A percentile compares a stretch with the other conserved stretches of the same genome.
Conservation (phyloP, 2,888 invertebrate genomes). For the Galerucella calmariensis region DNA sequence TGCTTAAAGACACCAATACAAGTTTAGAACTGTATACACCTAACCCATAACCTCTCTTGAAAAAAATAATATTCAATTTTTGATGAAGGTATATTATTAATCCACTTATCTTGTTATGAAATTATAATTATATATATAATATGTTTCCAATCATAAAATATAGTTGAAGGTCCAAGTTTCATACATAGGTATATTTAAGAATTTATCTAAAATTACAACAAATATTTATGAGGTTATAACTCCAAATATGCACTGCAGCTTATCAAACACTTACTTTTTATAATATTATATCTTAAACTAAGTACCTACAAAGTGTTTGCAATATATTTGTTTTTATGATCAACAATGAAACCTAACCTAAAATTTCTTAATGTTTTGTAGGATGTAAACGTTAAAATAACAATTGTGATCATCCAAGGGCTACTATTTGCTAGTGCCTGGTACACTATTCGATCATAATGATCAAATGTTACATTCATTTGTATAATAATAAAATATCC, state of each 20-base stretch:
- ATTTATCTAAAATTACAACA: neutral
- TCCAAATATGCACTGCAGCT: too few relatives aligned
- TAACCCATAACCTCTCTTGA: neutral
- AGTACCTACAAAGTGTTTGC: neutral
- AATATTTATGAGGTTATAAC: too few relatives aligned
- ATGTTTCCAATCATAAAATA: neutral
- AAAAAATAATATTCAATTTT: too few relatives aligned
- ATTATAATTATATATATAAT: neutral
- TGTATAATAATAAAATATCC: too few relatives aligned
- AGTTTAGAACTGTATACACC: neutral
- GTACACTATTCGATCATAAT: too few relatives aligned
- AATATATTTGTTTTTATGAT: neutral
- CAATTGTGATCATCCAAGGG: too few relatives aligned
- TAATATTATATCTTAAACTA: neutral
- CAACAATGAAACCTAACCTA: neutral
- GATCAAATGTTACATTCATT: too few relatives aligned
- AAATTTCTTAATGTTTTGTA: neutral
- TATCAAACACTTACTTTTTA: too few relatives aligned
- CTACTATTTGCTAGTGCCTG: neutral
- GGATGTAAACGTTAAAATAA: too few relatives aligned
- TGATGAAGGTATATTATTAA: neutral
- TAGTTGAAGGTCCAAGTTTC: neutral
- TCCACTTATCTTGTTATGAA: neutral
- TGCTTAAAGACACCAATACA: neutral
- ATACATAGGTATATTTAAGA: neutral